Percentiles rank a stretch among this genome's conserved stretches.
Conservation (phyloP, 2,797 vertebrate genomes). For the Semaprochilodus insignis region DNA sequence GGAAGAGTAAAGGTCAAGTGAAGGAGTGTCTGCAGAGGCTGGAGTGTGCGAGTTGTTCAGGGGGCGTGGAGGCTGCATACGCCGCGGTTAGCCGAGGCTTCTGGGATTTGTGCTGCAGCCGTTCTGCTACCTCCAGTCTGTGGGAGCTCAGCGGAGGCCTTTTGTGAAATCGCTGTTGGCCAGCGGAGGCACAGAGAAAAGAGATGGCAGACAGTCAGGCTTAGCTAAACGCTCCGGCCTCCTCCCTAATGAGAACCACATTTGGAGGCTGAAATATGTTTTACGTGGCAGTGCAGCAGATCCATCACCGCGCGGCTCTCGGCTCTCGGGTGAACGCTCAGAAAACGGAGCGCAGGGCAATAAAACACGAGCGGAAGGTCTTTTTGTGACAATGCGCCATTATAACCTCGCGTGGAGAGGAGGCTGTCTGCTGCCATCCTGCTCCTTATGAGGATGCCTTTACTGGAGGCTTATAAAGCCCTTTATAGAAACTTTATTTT, state of each 20-base stretch:
- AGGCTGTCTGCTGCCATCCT: slow-evolving; percentile 21
- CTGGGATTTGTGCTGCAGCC: slow-evolving; percentile 17
- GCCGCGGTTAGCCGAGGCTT: neutral
- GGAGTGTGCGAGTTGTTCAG: neutral
- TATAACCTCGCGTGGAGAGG: slow-evolving; percentile 20
- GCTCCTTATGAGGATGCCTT: neutral
- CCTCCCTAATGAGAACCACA: slow-evolving; percentile 87
- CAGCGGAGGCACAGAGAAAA: slow-evolving; percentile 37
- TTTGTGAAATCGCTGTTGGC: slow-evolving; percentile 49
- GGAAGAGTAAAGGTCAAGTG: too few species aligned
- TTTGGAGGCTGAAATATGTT: slow-evolving; percentile 82
- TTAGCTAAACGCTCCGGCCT: slow-evolving; percentile 81
- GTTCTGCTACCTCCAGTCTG: slow-evolving; percentile 26
- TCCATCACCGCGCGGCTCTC: slow-evolving; percentile 64
- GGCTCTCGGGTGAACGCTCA: slow-evolving; percentile 55
- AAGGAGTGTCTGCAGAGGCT: neutral
- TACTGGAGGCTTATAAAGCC: neutral
- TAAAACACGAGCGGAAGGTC: slow-evolving; percentile 31
- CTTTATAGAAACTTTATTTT: slow-evolving; percentile 15
- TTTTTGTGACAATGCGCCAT: slow-evolving; percentile 36
- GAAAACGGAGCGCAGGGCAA: slow-evolving; percentile 20
- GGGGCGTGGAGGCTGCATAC: slow-evolving; percentile 4
- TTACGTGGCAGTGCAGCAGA: slow-evolving; percentile 75
- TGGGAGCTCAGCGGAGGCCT: slow-evolving; percentile 38
- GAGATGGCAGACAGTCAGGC: slow-evolving; percentile 72